Evolutionary conservation across 23 tunicate species (phyloP), one percentile per base, ranked within the genome.

Genomic region (Diplosoma virens): DNA sequence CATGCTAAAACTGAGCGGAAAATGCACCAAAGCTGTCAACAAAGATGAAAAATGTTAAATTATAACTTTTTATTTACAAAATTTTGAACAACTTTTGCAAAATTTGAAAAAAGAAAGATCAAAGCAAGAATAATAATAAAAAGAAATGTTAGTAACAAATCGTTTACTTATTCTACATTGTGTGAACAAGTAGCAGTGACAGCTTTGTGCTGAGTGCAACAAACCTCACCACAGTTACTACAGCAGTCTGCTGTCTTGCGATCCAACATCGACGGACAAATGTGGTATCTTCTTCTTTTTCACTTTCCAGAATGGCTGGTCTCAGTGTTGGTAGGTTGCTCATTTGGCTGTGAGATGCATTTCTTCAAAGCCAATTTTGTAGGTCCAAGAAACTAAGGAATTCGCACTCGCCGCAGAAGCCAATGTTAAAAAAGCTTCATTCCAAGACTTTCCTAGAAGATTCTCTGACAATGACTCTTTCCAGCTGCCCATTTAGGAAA

Each of bases 141-240:
- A 65, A 7, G 65, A 11, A 58, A 23, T 9, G 65, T 23, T 22
- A 58, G 65, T 58, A 23, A 58, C 21, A 58, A 58, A 58, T 11
- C 5, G 65, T 23, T 58, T 58, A 22, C 7, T 58, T 58, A 58
- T 22, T 58, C 65, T 58, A 6, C 65, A 58, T 5, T n/a, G 16
- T 46, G n/a, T 58, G 65, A 58, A 58, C 65, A 58, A 58, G 21
- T 9, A 11, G n/a, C 65, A 58, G 65, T 58, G 65, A 58, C 65
- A n/a, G 7, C 21, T 58, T 5, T 58, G 21, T 58, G 65, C 21
- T 58, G 21, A 58, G 65, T 58, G 65, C 65, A 58, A 23, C 65
- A n/a, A 11, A 22, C 20, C n/a, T 58, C 21, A 11, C 26, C 65
- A 23, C 65, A 58, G 65, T 58, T 58, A 22, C 65, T 58, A 22